Evolutionary conservation across 2,113 vertebrate species (phyloP).

Genomic region (Thryonomys swinderianus): DNA sequence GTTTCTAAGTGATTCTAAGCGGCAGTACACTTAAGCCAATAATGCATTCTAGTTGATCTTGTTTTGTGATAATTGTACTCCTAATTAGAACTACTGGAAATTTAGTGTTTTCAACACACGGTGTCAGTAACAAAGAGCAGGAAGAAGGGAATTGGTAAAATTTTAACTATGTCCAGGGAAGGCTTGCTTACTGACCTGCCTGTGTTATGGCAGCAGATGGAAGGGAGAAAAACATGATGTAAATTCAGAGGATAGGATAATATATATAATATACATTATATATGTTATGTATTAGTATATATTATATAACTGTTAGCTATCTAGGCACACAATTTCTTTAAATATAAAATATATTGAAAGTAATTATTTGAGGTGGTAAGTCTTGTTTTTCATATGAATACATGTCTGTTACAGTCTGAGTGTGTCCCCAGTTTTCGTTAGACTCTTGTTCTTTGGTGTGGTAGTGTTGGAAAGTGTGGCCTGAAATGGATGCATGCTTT

Average conservation of each 20-base stretch:
- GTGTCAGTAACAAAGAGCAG: neutral
- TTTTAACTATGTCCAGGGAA: neutral
- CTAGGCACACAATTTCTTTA: neutral
- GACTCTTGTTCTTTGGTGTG: neutral
- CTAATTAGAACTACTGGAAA: slow-evolving; percentile 29
- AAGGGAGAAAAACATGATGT: neutral
- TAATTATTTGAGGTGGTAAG: neutral
- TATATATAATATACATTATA: too few relatives aligned
- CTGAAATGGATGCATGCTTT: neutral
- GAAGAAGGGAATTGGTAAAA: neutral
- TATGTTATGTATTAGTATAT: neutral
- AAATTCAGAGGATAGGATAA: neutral
- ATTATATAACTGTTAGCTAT: neutral
- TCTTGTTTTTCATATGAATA: neutral
- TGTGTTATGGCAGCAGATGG: neutral
- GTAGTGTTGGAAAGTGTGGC: neutral
- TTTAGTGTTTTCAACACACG: slow-evolving; percentile 33
- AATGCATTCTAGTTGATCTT: neutral
- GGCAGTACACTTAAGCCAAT: neutral
- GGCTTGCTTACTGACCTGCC: neutral
- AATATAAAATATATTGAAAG: neutral
- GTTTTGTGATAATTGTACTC: neutral
- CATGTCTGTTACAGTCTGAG: neutral
- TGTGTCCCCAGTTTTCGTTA: neutral
- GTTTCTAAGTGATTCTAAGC: neutral